phyloP scores from a whole-genome alignment of 2,113 vertebrate species.

The Alexandromys fortis region DNA sequence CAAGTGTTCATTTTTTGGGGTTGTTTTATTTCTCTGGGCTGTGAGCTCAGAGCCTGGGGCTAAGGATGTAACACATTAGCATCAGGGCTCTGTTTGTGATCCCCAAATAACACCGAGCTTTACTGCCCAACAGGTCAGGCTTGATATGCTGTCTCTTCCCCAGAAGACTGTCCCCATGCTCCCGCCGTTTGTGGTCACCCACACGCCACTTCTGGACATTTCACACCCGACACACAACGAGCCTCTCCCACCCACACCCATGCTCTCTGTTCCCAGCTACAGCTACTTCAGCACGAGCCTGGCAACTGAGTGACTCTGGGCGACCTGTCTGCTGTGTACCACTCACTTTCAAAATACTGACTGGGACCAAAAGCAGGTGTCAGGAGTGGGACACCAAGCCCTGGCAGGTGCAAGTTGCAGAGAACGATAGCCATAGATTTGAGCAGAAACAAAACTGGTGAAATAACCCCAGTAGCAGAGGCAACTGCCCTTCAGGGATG shows the following conservation, averaged over 20 bases:
- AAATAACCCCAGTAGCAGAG: not conserved
- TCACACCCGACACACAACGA: accelerated
- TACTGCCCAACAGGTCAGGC: not conserved
- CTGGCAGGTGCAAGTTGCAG: not conserved
- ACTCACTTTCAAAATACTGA: not conserved
- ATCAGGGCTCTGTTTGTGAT: not conserved
- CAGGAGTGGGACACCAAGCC: not conserved
- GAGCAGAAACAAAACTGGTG: not conserved
- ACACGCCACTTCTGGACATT: not conserved
- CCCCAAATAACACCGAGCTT: not conserved
- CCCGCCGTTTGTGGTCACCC: not conserved
- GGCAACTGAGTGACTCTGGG: not conserved
- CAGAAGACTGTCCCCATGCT: not conserved
- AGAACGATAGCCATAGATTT: not conserved
- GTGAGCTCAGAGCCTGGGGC: conserved; percentile 22
- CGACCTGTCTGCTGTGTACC: not conserved
- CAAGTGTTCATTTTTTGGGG: not conserved
- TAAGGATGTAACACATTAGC: not conserved
- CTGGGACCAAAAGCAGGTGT: no score
- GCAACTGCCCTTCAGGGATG: not conserved
- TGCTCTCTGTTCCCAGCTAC: not conserved
- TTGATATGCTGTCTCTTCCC: accelerated
- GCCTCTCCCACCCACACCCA: accelerated
- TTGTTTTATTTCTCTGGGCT: not conserved
- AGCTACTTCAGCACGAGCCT: not conserved